A percentile compares a stretch with the other conserved stretches of the same genome.
These are phyloP conservation scores for Lycocorax pyrrhopterus DNA, from an alignment of 2,113 vertebrate genomes.

Conservation along the genomic window DNA sequence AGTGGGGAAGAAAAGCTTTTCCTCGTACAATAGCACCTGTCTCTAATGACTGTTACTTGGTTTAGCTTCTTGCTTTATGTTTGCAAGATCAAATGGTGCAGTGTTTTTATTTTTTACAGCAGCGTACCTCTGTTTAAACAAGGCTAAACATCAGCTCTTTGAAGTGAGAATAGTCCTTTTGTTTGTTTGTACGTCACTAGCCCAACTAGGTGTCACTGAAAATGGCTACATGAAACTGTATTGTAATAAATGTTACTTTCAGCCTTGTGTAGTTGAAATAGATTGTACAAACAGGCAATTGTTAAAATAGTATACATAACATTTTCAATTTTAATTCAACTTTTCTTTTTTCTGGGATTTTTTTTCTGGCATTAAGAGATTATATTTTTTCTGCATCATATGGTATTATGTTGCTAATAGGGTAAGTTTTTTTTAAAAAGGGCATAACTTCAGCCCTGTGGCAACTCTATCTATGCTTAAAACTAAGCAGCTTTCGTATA, in stretches of 20 bases:
- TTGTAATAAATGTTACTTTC: background rate
- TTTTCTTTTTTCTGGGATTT: background rate
- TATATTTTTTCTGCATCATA: background rate
- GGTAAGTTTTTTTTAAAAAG: background rate
- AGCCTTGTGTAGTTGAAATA: background rate
- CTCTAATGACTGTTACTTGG: background rate
- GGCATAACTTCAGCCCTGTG: background rate
- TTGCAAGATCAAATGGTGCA: background rate
- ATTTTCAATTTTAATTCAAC: background rate
- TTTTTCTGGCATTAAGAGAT: background rate
- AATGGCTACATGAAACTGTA: background rate
- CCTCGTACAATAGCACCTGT: background rate
- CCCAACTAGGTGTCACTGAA: background rate
- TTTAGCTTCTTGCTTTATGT: background rate
- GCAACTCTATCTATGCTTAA: background rate
- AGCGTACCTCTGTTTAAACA: background rate
- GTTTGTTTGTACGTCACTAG: background rate
- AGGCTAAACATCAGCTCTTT: background rate
- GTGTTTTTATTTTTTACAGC: background rate
- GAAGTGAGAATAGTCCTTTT: background rate
- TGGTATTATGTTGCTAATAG: background rate
- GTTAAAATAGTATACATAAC: background rate
- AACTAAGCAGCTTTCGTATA: background rate
- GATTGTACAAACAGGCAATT: background rate
- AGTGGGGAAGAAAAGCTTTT: background rate